phyloP scores from a whole-genome alignment of 2,113 vertebrate genomes.

The Menidia beryllina region DNA sequence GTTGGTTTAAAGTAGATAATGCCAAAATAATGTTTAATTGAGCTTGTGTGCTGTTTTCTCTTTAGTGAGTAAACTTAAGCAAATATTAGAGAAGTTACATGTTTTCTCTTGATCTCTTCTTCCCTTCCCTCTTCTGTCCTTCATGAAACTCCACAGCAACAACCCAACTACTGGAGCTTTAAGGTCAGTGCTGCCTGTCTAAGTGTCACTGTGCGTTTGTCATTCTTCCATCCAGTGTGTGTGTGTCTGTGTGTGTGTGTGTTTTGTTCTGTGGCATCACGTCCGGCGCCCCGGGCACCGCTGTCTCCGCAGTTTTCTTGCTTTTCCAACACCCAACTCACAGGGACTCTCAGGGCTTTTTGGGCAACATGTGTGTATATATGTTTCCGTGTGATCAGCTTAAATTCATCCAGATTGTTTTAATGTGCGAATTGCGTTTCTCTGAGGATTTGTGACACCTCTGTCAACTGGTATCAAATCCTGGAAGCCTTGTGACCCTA shows the following conservation, averaged over 20 bases:
- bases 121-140: slow-evolving; percentile 34
- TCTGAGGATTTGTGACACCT: slow-evolving; percentile 63
- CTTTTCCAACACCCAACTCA: slow-evolving; percentile 37
- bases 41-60: no score
- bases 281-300: slow-evolving; percentile 15
- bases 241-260: slow-evolving; percentile 27
- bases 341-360: slow-evolving; percentile 41
- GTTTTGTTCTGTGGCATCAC: slow-evolving; percentile 22
- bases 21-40: background rate
- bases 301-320: slow-evolving; percentile 28
- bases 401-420: slow-evolving; percentile 63
- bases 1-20: no score
- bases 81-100: slow-evolving; percentile 10
- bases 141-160: slow-evolving; percentile 78
- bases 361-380: slow-evolving; percentile 6
- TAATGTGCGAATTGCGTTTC: slow-evolving; percentile 65
- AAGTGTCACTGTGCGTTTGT: slow-evolving; percentile 59
- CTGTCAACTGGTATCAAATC: slow-evolving; percentile 49
- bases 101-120: slow-evolving; percentile 32
- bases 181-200: slow-evolving; percentile 92
- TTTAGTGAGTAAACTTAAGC: background rate
- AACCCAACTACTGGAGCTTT: slow-evolving; percentile 99
- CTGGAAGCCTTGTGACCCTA: slow-evolving; percentile 55
- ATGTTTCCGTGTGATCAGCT: slow-evolving; percentile 36
- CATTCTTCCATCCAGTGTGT: slow-evolving; percentile 15